Base-by-base conservation (phyloP, 2,888 invertebrate species). In the Aleiodes alternator region DNA sequence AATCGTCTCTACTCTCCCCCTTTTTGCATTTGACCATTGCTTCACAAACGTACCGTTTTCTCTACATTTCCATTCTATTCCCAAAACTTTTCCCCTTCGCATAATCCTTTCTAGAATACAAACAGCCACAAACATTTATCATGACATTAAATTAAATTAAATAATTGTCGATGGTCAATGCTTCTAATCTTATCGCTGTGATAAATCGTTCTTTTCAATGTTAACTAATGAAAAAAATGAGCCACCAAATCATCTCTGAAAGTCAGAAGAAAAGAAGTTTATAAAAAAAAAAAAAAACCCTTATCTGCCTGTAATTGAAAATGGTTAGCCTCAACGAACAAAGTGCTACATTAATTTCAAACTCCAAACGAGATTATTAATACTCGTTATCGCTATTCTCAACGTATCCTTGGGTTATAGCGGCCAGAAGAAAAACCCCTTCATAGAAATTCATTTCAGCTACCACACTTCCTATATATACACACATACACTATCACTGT, bases 341-440 rank as follows among this genome's bases (percentile, higher is more conserved):
- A 73, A 81, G 64, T 74, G 75, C 64, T 73, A 74, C 79, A 78
- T 80, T 78, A 80, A 78, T 79, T 78, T 76, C 43, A 69, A 72
- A 77, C 71, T 70, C 75, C 73, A 50, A 64, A 38, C 73, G 75
- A 79, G 78, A 73, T 79, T 79, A 80, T 80, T 79, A 70, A 75
- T 73, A 69, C 77, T 78, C 73, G 61, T 68, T 77, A 76, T 77
- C 51, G 61, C 53, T 55, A n/a, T 51, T 48, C 56, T 57, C 11
- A 51, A 48, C 48, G 29, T 74, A 71, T 74, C 73, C 55, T 70
- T 43, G 43, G 64, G 23, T 43, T 64, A 64, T 64, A 43, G 43
- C 48, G 50, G 56, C 48, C 34, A 68, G 12, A 51, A 66, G 69
- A 76, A 69, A 78, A 73, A 73, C 73, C 72, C 69, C 72, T 69